Evolutionary conservation across 2,797 vertebrate species (phyloP).

Genomic region (Protonibea diacanthus): DNA sequence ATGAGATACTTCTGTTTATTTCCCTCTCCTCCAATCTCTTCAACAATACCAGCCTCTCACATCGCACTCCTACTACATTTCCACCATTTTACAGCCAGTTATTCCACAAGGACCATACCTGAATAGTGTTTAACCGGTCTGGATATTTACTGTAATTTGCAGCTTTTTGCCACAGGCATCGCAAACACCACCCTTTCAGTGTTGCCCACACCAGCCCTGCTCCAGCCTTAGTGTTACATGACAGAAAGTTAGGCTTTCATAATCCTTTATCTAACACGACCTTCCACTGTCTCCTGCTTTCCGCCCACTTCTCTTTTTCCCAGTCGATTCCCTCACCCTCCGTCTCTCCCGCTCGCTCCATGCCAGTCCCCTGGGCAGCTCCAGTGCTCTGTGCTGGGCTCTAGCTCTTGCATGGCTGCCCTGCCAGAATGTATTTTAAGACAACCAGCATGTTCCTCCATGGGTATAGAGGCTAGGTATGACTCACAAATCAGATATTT

Average conservation of each 20-base stretch:
- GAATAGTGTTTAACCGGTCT: slow-evolving; percentile 31
- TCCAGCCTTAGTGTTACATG: slow-evolving; percentile 65
- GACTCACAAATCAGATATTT: slow-evolving; percentile 85
- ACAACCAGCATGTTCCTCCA: slow-evolving; percentile 79
- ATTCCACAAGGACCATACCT: slow-evolving; percentile 23
- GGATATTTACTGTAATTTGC: slow-evolving; percentile 43
- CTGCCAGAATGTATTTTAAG: slow-evolving; percentile 83
- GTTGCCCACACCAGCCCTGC: slow-evolving; percentile 60
- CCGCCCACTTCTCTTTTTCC: slow-evolving; percentile 70
- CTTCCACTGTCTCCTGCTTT: slow-evolving; percentile 72
- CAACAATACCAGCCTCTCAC: slow-evolving; percentile 32
- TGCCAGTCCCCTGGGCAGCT: slow-evolving; percentile 71
- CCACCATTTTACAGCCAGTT: slow-evolving; percentile 21
- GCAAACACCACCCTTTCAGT: slow-evolving; percentile 38
- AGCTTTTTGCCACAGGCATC: slow-evolving; percentile 31
- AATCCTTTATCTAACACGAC: slow-evolving; percentile 73
- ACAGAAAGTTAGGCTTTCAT: slow-evolving; percentile 74
- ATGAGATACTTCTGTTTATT: slow-evolving; percentile 11
- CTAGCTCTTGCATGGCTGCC: slow-evolving; percentile 73
- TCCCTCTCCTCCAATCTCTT: slow-evolving; percentile 2
- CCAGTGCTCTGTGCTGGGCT: slow-evolving; percentile 59
- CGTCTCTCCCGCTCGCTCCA: slow-evolving; percentile 62
- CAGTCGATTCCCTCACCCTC: slow-evolving; percentile 67
- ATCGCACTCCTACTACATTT: slow-evolving; percentile 17
- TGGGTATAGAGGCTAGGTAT: slow-evolving; percentile 78